Base-by-base conservation (phyloP, 2,797 vertebrate genomes). In the Eremophila alpestris region DNA sequence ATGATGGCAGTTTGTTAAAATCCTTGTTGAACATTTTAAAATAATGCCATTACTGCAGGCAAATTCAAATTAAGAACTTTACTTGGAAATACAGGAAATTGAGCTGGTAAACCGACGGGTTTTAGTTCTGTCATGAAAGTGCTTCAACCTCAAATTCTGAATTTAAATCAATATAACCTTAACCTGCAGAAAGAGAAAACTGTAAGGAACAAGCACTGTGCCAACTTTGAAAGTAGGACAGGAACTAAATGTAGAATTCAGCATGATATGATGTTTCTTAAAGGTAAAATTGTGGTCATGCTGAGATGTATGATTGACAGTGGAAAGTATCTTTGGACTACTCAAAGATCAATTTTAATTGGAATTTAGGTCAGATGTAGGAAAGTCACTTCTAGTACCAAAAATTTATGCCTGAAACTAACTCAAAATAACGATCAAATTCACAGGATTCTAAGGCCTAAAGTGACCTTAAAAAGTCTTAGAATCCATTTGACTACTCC, bases 291-390 rank as follows among this genome's bases (percentile, higher is more conserved):
- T 90, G 69, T 96, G 69, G 56, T 96, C 94, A 46, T 94, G 95
- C 94, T 95, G 91, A 92, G 95, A 76, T 92, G 5, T 40, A 36
- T 86, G 94, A 96, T 79, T 96, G 91, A 89, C 87, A 83, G 85
- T 73, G 22, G 30, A 91, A 95, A 91, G 87, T 91, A 87, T 32
- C 87, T 96, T 96, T 91, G 59, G 76, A 85, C 63, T 91, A 83
- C 73, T 60, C 80, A 75, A 86, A 96, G 91, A 96, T 95, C 95
- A 95, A 79, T 91, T 96, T 96, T 93, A 95, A 95, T 95, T 95
- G 91, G 94, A 86, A 93, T 90, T 81, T 88, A 91, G 88, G 94
- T 96, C 91, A 94, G 34, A 81, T 27, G 41, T 69, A 78, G 55
- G 36, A 91, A 94, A 94, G 92, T 89, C 91, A 85, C 84, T 93